Conservation (phyloP, 1,140 invertebrate genomes). For the Lordiphosa stackelbergi region DNA sequence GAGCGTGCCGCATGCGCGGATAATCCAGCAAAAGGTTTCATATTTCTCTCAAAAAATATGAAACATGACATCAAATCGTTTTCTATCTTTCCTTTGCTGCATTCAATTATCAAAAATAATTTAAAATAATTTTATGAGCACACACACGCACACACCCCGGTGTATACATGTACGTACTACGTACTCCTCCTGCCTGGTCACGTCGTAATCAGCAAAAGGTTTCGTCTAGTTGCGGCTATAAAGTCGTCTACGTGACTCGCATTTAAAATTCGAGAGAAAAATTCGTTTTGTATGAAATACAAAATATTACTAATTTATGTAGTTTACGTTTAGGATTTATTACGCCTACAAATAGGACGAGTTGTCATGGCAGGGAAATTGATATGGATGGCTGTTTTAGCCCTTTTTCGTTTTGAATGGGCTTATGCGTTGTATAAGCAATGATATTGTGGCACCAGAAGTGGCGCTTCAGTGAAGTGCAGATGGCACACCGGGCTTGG, state of each 20-base stretch:
- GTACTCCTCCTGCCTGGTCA: constrained; percentile 41
- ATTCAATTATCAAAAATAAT: constrained; percentile 74
- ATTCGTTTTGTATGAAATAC: constrained; percentile 44
- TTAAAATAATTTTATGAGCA: constrained; percentile 65
- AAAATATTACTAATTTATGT: constrained; percentile 67
- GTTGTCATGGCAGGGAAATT: constrained; percentile 15
- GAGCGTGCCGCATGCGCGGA: constrained; percentile 53
- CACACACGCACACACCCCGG: constrained; percentile 2
- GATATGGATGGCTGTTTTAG: constrained; percentile 43
- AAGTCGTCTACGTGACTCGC: constrained; percentile 56
- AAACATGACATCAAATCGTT: constrained; percentile 53
- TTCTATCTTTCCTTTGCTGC: constrained; percentile 47
- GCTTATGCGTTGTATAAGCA: constrained; percentile 40
- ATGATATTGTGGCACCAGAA: constrained; percentile 58
- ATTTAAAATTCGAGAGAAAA: constrained; percentile 38
- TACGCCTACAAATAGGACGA: constrained; percentile 27
- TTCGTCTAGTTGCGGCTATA: constrained; percentile 69
- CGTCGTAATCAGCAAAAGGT: constrained; percentile 73
- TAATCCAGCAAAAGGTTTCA: constrained; percentile 46
- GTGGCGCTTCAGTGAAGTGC: constrained; percentile 51
- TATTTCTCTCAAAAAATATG: constrained; percentile 28
- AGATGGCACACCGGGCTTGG: constrained; percentile 19
- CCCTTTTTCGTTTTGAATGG: constrained; percentile 26
- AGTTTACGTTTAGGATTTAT: constrained; percentile 71
- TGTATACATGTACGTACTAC: not conserved